A percentile compares a stretch with the other conserved stretches of the same genome.
These are phyloP conservation scores for Scomberomorus guttatus DNA, from an alignment of 2,797 vertebrate genomes.

Conservation along the genomic window DNA sequence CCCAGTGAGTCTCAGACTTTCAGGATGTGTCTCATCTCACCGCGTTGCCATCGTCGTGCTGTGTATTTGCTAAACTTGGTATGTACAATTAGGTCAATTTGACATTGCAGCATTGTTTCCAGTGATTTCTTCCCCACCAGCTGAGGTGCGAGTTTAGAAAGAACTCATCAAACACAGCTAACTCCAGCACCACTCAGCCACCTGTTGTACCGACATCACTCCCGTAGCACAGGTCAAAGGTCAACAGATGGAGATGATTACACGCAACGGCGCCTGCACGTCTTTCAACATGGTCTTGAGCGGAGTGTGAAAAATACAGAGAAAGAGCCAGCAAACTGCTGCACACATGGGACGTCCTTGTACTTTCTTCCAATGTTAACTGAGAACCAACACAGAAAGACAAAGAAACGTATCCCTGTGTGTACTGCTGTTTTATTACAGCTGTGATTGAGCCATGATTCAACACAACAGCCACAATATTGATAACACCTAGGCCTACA, in stretches of 20 bases:
- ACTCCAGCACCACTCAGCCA: constrained; percentile 40
- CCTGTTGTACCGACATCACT: constrained; percentile 61
- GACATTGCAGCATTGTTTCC: constrained; percentile 6
- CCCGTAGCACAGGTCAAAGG: constrained; percentile 36
- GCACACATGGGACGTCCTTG: background rate
- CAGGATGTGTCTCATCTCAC: constrained; percentile 25
- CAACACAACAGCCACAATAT: background rate
- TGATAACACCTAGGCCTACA: background rate
- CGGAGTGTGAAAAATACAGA: background rate
- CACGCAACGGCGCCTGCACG: background rate
- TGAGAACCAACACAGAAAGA: background rate
- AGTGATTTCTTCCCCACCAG: constrained; percentile 9
- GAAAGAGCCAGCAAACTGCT: background rate
- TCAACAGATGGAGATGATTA: constrained; percentile 56
- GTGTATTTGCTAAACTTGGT: constrained; percentile 6
- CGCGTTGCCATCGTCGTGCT: background rate
- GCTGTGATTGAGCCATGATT: background rate
- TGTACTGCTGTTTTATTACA: background rate
- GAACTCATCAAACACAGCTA: constrained; percentile 37
- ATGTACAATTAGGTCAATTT: constrained; percentile 36
- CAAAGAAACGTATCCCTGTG: background rate
- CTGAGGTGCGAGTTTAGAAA: constrained; percentile 30
- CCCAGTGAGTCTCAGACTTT: constrained; percentile 13
- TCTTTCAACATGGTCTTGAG: constrained; percentile 10
- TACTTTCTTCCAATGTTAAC: background rate